Evolutionary conservation across 1,140 invertebrate genomes (phyloP).

Genomic region (Theocolax elegans): DNA sequence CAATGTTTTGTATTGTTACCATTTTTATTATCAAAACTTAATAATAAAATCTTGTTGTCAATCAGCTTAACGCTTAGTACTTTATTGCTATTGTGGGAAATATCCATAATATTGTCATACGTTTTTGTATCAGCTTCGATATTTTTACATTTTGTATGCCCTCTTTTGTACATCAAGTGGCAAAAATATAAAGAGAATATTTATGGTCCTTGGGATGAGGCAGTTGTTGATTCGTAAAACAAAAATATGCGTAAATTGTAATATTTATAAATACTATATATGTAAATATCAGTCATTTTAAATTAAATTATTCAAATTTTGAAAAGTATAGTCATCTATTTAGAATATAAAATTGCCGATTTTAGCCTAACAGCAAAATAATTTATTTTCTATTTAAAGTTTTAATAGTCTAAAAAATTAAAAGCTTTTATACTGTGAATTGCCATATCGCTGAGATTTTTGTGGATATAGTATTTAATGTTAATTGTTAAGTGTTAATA

Average conservation of each 20-base stretch:
- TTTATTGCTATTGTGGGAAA: conserved; percentile 67
- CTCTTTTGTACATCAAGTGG: conserved; percentile 81
- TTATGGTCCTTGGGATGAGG: conserved; percentile 96
- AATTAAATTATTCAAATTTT: no score
- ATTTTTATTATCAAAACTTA: conserved; percentile 71
- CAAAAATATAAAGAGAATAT: conserved; percentile 93
- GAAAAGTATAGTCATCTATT: no score
- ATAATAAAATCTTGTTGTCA: conserved; percentile 55
- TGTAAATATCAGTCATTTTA: neutral
- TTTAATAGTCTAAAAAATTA: no score
- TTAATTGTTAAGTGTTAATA: no score
- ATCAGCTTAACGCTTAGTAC: conserved; percentile 54
- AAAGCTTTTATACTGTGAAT: no score
- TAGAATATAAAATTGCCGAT: no score
- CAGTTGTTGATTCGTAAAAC: conserved; percentile 68
- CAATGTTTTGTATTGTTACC: conserved; percentile 91
- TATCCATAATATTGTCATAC: conserved; percentile 71
- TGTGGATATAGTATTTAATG: no score
- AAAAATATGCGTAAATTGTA: conserved; percentile 6
- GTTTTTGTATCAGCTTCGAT: conserved; percentile 73
- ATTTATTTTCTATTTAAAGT: no score
- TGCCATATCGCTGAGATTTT: no score
- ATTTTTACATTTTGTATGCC: conserved; percentile 81
- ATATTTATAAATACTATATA: neutral
- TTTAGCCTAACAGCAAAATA: no score